Base-by-base conservation (phyloP, 2,888 invertebrate genomes). In the Unio pictorum region DNA sequence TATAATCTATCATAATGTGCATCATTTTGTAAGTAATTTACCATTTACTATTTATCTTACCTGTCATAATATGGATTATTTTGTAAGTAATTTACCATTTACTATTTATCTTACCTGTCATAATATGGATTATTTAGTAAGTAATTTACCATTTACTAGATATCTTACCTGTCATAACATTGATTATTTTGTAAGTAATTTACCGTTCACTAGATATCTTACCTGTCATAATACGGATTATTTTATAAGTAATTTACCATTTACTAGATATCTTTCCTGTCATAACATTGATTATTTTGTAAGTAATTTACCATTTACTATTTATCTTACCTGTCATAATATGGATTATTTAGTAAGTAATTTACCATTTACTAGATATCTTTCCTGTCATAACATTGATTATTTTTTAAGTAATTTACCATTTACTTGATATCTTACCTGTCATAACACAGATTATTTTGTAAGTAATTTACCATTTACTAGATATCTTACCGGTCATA, bases 221-320 rank as follows among this genome's bases (percentile, higher is more conserved):
- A 84, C 89, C 90, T 85, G 83, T 34, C 34, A 34, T 34, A 34
- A 7, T 7, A 34, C 8, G 34, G 7, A 34, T 34, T 8, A 34
- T 34, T 34, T 34, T 34, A 7, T 7, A 34, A 0, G 7, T 34
- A 34, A 26, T 28, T 61, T 61, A 28, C 28, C 61, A 61, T 34
- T 15, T 30, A 54, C 26, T 20, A 45, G 4, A 34, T 8, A 34
- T 34, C 34, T 34, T 8, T 7, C 34, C 30, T 34, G 34, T 34
- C 34, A 34, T 34, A 34, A 6, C 7, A 8, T 34, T 7, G 1
- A 34, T n/a, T 17, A 15, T 58, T 58, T 7, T n/a, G n/a, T 26
- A 55, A 4, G 56, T 5, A 56, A 55, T 65, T 34, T 23, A 5
- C 17, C 63, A 30, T 3, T 34, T 58, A 23, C 4, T 30, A 3